These are phyloP conservation scores for Cherax quadricarinatus DNA, from an alignment of 1,140 invertebrate genomes.

Conservation along the genomic window DNA sequence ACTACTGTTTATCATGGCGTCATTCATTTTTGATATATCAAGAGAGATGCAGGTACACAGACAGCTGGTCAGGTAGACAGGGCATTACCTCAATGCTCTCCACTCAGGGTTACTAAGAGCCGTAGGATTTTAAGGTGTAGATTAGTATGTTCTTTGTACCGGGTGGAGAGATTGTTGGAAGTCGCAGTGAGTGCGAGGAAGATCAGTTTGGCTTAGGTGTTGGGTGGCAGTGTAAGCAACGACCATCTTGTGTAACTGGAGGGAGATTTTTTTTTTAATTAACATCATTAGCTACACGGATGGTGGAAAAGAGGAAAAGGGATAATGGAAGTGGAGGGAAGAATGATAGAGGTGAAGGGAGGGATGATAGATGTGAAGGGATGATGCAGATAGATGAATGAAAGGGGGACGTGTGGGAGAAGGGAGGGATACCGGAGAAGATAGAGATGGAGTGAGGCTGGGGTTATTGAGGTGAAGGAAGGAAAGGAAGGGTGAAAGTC, in stretches of 20 bases:
- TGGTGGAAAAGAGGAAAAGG: background rate
- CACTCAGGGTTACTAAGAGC: background rate
- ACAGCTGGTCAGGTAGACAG: background rate
- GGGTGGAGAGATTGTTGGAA: background rate
- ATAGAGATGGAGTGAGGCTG: too few relatives aligned
- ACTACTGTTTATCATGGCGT: background rate
- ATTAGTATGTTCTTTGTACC: background rate
- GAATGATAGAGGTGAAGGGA: too few relatives aligned
- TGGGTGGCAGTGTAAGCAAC: background rate
- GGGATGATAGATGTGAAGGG: too few relatives aligned
- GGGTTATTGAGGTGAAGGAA: too few relatives aligned
- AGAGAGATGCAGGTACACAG: background rate
- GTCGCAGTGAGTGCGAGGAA: background rate
- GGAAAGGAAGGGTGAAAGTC: too few relatives aligned
- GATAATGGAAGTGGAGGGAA: too few relatives aligned
- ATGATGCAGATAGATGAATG: too few relatives aligned
- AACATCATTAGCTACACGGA: background rate
- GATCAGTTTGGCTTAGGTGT: background rate
- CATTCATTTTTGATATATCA: background rate
- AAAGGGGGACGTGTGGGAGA: too few relatives aligned
- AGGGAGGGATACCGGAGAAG: too few relatives aligned
- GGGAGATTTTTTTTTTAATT: background rate
- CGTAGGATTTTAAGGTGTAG: background rate
- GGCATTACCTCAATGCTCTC: background rate
- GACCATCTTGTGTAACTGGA: background rate